phyloP scores from a whole-genome alignment of 1,140 invertebrate species.

The Aleiodes sp. region DNA sequence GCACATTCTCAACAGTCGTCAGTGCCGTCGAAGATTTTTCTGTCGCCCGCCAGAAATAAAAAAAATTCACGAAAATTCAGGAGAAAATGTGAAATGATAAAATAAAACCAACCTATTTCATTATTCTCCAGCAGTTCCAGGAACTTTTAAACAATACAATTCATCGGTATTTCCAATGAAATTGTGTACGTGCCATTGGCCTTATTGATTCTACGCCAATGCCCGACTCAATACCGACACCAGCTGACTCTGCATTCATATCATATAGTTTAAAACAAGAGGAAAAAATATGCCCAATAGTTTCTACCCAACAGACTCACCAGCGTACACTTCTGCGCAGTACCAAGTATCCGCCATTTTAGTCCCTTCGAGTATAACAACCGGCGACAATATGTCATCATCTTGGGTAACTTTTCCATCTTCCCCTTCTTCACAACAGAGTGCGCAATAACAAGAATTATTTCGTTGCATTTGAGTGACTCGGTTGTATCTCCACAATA shows the following conservation, averaged over 20 bases:
- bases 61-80: too few species aligned
- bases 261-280: neutral
- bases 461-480: conserved; percentile 8
- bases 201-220: conserved; percentile 30
- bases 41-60: too few species aligned
- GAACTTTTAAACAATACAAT: neutral
- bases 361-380: neutral
- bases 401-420: neutral
- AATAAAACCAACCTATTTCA: neutral
- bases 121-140: neutral
- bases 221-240: conserved; percentile 25
- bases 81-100: too few species aligned
- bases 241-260: conserved; percentile 32
- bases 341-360: neutral
- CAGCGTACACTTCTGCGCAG: neutral
- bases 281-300: neutral
- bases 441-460: neutral
- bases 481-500: neutral
- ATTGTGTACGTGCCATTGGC: neutral
- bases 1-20: too few species aligned
- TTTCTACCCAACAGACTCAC: neutral
- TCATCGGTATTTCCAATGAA: too few species aligned
- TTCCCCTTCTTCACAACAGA: neutral
- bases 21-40: too few species aligned
- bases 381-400: neutral